These are phyloP conservation scores for Gasteruption jaculator DNA, from an alignment of 2,888 invertebrate genomes.

Conservation along the genomic window DNA sequence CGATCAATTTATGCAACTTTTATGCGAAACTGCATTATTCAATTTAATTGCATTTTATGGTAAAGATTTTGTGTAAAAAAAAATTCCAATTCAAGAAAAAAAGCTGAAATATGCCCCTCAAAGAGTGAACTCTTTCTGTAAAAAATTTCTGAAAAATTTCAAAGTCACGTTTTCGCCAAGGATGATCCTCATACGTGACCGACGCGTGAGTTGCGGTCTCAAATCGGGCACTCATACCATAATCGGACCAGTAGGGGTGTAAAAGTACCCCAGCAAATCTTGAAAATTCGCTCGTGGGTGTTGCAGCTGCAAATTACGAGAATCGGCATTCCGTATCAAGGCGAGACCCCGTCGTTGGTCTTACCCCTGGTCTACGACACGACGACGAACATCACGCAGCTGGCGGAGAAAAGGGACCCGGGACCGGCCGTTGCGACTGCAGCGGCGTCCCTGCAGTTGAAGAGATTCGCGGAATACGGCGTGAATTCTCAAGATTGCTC, in stretches of 20 bases:
- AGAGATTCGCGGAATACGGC: slow-evolving; percentile 70
- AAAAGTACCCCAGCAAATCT: neutral
- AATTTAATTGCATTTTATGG: neutral
- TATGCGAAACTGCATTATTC: too few species aligned
- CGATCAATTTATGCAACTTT: too few species aligned
- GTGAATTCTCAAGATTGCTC: slow-evolving; percentile 73
- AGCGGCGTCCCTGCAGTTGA: slow-evolving; percentile 63
- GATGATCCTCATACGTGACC: too few species aligned
- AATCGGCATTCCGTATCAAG: slow-evolving; percentile 59
- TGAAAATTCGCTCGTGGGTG: slow-evolving; percentile 5
- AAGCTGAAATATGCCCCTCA: too few species aligned
- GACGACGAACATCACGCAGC: slow-evolving; percentile 77
- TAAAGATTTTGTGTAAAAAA: too few species aligned
- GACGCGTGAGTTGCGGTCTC: too few species aligned
- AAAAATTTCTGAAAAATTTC: slow-evolving; percentile 1
- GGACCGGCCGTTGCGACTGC: slow-evolving; percentile 58
- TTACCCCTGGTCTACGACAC: slow-evolving; percentile 89
- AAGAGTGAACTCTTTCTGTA: neutral
- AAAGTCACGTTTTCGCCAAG: neutral
- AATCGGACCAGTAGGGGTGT: too few species aligned
- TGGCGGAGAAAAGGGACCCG: slow-evolving; percentile 78
- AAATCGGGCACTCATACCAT: too few species aligned
- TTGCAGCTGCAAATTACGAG: slow-evolving; percentile 71
- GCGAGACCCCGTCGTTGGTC: slow-evolving; percentile 71
- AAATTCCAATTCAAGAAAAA: too few species aligned